These are phyloP conservation scores for Gymnoscopelus microlampas DNA, from an alignment of 2,797 vertebrate genomes.

Conservation along the genomic window DNA sequence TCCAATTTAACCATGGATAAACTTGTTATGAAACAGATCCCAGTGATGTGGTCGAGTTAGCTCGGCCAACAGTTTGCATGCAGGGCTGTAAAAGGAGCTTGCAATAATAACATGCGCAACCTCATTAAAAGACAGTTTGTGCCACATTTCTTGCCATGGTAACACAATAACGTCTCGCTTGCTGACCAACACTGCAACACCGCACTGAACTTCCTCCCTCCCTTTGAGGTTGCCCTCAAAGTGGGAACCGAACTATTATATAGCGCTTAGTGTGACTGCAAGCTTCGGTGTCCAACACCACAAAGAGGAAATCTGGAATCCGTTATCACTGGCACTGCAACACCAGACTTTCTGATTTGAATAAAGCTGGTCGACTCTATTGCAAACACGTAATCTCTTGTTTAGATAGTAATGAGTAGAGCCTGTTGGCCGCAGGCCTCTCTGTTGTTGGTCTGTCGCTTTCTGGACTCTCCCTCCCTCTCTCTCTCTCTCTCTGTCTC, in stretches of 20 bases:
- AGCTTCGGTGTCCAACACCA: slow-evolving; percentile 87
- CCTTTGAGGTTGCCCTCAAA: slow-evolving; percentile 85
- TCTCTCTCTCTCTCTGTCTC: not conserved
- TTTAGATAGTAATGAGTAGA: slow-evolving; percentile 89
- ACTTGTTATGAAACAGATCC: slow-evolving; percentile 11
- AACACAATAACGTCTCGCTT: slow-evolving; percentile 87
- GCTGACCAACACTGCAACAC: slow-evolving; percentile 88
- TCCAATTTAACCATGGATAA: slow-evolving; percentile 16
- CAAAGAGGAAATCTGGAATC: slow-evolving; percentile 73
- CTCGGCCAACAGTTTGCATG: slow-evolving; percentile 46
- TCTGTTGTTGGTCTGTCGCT: slow-evolving; percentile 13
- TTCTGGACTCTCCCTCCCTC: not conserved
- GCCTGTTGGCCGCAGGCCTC: slow-evolving; percentile 77
- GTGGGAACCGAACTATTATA: slow-evolving; percentile 82
- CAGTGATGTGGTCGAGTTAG: slow-evolving; percentile 34
- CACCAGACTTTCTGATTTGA: slow-evolving; percentile 71
- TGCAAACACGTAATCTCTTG: slow-evolving; percentile 89
- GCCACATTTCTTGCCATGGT: slow-evolving; percentile 85
- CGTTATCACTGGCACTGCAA: slow-evolving; percentile 37
- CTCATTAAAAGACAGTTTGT: slow-evolving; percentile 85
- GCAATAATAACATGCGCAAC: slow-evolving; percentile 46
- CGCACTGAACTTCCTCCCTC: slow-evolving; percentile 84
- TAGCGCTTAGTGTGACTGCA: slow-evolving; percentile 84
- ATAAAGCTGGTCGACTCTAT: slow-evolving; percentile 90
- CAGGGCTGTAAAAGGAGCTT: slow-evolving; percentile 20